Evolutionary conservation across 2,888 invertebrate species (phyloP).

Genomic region (Cinara cedri): DNA sequence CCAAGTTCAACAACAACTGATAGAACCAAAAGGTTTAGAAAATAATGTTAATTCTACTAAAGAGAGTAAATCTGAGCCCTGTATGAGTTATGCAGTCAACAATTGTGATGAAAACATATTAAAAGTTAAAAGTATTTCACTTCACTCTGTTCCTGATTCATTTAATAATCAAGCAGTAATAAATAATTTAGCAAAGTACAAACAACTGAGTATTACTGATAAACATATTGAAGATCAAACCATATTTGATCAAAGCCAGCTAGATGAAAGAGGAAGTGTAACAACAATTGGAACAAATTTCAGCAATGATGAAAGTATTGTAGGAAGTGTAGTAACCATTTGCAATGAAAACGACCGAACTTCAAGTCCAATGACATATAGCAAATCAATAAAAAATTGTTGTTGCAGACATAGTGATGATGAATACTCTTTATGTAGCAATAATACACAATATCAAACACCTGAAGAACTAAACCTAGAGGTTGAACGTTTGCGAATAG

Average conservation of each 20-base stretch:
- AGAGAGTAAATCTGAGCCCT: constrained; percentile 49
- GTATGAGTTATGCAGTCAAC: not conserved
- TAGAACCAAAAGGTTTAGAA: constrained; percentile 32
- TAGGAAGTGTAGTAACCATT: constrained; percentile 27
- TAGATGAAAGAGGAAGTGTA: constrained; percentile 4
- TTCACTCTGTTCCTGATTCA: constrained; percentile 31
- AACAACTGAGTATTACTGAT: not conserved
- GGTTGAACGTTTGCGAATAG: constrained; percentile 26
- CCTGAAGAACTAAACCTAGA: constrained; percentile 37
- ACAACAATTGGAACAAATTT: constrained; percentile 20
- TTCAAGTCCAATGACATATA: constrained; percentile 16
- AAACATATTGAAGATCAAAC: not conserved
- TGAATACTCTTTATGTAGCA: constrained; percentile 40
- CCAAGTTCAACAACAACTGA: constrained; percentile 38
- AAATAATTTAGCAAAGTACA: not conserved
- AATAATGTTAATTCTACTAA: constrained; percentile 4
- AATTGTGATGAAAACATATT: not conserved
- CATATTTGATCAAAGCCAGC: not conserved
- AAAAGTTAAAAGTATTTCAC: constrained; percentile 36
- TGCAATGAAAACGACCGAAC: constrained; percentile 33
- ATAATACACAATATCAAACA: constrained; percentile 35
- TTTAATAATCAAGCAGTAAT: constrained; percentile 1
- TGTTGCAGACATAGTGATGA: constrained; percentile 52
- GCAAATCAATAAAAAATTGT: constrained; percentile 39
- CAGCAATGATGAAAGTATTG: constrained; percentile 39